These are phyloP conservation scores for Chromobotia macracanthus DNA, from an alignment of 2,797 vertebrate species.

Conservation along the genomic window DNA sequence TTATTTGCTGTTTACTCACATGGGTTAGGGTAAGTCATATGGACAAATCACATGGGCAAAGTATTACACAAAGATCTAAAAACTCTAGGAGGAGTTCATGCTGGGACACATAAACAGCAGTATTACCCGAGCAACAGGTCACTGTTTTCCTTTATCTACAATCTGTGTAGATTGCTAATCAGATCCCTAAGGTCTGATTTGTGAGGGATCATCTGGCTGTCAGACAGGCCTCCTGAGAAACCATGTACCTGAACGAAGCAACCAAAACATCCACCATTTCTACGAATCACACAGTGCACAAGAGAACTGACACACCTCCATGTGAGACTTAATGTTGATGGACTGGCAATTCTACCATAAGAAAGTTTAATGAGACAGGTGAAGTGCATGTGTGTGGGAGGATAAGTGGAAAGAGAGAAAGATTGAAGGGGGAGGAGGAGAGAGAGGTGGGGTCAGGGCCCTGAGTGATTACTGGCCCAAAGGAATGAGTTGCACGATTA, in stretches of 20 bases:
- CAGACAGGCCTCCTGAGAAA: conserved; percentile 45
- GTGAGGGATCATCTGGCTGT: conserved; percentile 55
- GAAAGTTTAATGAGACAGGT: neutral
- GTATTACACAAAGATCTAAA: conserved; percentile 36
- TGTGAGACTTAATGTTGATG: conserved; percentile 11
- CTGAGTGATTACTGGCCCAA: conserved; percentile 42
- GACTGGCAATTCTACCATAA: neutral
- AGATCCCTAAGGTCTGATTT: conserved; percentile 54
- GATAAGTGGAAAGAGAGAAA: conserved; percentile 4
- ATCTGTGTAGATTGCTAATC: conserved; percentile 52
- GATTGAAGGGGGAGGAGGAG: neutral
- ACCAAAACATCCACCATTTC: conserved; percentile 45
- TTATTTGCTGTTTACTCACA: too few species aligned
- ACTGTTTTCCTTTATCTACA: conserved; percentile 39
- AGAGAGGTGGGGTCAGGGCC: conserved; percentile 36
- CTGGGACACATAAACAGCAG: conserved; percentile 34
- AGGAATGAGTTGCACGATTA: conserved; percentile 50
- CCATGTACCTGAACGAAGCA: conserved; percentile 35
- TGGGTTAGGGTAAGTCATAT: too few species aligned
- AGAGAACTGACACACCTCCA: neutral
- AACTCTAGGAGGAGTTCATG: conserved; percentile 33
- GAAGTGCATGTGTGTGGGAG: conserved; percentile 1
- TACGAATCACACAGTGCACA: conserved; percentile 20
- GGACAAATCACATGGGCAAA: conserved; percentile 19
- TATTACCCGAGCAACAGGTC: conserved; percentile 56